Evolutionary conservation across 92 coral and sea anemone genomes (phyloP).

Genomic region (Pocillopora grandis): DNA sequence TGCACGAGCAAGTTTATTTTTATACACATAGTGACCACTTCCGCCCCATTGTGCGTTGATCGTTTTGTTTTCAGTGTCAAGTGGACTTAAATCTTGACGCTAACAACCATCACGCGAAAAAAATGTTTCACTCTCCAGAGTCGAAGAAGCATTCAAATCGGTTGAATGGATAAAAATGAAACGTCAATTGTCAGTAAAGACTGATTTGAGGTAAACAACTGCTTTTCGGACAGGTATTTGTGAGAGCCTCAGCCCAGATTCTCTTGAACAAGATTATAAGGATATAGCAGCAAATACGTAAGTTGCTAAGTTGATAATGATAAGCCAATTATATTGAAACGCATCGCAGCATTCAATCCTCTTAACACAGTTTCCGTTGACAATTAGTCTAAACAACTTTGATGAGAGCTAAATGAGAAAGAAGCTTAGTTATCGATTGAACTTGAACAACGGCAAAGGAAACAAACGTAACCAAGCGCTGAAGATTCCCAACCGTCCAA

Average conservation of each 20-base stretch:
- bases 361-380: too few relatives aligned
- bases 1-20: not conserved
- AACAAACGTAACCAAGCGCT: too few relatives aligned
- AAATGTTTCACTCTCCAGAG: not conserved
- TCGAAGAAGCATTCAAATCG: not conserved
- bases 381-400: too few relatives aligned
- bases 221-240: not conserved
- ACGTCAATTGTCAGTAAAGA: not conserved
- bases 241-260: not conserved
- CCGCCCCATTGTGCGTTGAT: not conserved
- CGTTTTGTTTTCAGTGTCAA: not conserved
- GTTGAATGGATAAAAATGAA: not conserved
- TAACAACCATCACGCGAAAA: slow-evolving; percentile 6
- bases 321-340: not conserved
- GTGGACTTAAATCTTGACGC: slow-evolving; percentile 1
- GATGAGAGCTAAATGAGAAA: too few relatives aligned
- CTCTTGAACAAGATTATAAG: not conserved
- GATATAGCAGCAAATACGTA: not conserved
- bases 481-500: too few relatives aligned
- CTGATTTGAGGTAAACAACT: not conserved
- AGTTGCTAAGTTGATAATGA: not conserved
- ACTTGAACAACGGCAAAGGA: too few relatives aligned
- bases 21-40: not conserved
- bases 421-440: too few relatives aligned
- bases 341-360: not conserved